These are phyloP conservation scores for Sebastes umbrosus DNA, from an alignment of 2,797 vertebrate genomes.

Conservation along the genomic window DNA sequence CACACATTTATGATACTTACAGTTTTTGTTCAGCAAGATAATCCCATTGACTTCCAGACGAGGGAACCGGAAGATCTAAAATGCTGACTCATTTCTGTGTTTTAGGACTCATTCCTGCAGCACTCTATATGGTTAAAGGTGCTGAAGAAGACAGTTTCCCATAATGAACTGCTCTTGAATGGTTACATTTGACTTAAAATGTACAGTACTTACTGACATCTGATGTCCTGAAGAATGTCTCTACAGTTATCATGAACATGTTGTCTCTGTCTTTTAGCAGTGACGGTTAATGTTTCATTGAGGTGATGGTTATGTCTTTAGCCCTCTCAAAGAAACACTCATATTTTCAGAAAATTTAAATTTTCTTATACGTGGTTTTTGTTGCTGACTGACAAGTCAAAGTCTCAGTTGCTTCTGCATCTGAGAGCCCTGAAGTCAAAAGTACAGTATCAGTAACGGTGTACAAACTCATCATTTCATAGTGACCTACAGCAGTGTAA, in stretches of 20 bases:
- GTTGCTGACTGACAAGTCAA: not conserved
- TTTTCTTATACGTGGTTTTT: not conserved
- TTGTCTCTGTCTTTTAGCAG: not conserved
- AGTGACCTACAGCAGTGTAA: not conserved
- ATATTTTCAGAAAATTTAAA: not conserved
- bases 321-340: not conserved
- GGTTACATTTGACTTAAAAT: not conserved
- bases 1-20: too few relatives aligned
- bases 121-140: slow-evolving; percentile 3
- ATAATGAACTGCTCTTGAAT: not conserved
- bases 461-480: not conserved
- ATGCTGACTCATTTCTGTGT: too few relatives aligned
- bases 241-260: not conserved
- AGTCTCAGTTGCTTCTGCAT: not conserved
- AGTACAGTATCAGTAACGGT: not conserved
- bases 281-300: not conserved
- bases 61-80: too few relatives aligned
- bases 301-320: not conserved
- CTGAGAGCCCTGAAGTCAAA: not conserved
- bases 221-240: slow-evolving; percentile 44
- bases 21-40: too few relatives aligned
- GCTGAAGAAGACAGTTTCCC: not conserved
- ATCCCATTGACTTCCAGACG: too few relatives aligned
- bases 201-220: not conserved
- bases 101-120: not conserved